Percentiles rank a stretch among this genome's conserved stretches.
These are phyloP conservation scores for Neotoxoptera formosana DNA, from an alignment of 1,140 invertebrate genomes.

Conservation along the genomic window DNA sequence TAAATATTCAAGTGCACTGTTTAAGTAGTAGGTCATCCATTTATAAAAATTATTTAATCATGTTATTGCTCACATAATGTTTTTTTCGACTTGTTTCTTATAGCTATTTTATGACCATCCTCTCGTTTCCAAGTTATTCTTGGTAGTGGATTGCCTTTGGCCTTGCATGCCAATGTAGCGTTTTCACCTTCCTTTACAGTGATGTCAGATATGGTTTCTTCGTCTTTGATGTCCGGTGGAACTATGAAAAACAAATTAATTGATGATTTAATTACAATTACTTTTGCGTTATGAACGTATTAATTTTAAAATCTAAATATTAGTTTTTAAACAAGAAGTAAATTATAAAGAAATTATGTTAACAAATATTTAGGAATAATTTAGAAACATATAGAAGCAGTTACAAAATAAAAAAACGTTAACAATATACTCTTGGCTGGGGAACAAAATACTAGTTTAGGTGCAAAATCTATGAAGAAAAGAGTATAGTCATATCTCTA, in stretches of 20 bases:
- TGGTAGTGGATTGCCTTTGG: conserved; percentile 69
- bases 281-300: background rate
- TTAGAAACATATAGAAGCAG: background rate
- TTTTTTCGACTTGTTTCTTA: conserved; percentile 53
- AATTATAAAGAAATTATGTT: background rate
- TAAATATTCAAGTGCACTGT: no score
- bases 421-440: background rate
- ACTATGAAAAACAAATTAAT: conserved; percentile 65
- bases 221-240: conserved; percentile 71
- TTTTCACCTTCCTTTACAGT: conserved; percentile 74
- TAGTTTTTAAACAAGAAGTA: background rate
- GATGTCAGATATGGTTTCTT: conserved; percentile 70
- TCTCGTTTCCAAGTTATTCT: conserved; percentile 69
- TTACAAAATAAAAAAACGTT: background rate
- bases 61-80: conserved; percentile 9
- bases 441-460: background rate
- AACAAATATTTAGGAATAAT: background rate
- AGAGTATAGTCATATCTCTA: background rate
- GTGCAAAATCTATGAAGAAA: background rate
- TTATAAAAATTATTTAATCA: background rate
- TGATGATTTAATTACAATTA: no score
- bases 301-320: background rate
- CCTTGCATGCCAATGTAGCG: conserved; percentile 72
- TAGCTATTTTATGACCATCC: conserved; percentile 61
- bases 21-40: background rate